Evolutionary conservation across 2,888 invertebrate species (phyloP), one percentile per base, ranked within the genome.

Genomic region (Scelioninae gen. 2): DNA sequence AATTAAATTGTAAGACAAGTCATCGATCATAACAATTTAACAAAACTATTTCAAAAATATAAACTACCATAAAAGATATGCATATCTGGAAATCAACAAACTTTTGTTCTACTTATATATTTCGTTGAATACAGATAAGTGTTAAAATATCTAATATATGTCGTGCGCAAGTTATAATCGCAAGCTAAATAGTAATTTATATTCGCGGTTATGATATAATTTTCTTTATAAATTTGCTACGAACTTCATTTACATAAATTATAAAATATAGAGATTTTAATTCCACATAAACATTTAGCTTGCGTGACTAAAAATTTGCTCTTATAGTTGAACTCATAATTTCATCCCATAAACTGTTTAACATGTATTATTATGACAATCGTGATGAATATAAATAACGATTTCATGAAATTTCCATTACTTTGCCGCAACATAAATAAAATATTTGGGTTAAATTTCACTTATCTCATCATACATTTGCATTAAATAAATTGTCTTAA

Each of bases 201-300:
- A 46, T 35, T 22, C 45, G 4, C 35, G 2, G 35, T 37, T 46
- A 43, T 33, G 45, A 45, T 60, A 37, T 46, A 25, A 60, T 60
- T 60, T 46, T 37, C 16, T n/a, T 19, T 60, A 7, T 45, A 45
- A 58, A 25, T 46, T 37, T 37, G 46, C 37, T 46, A 60, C 16
- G 25, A 37, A 37, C n/a, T 48, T 58, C 19, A 61, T 60, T 48
- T 61, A 41, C 61, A 61, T 61, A 61, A 50, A 61, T 61, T 61
- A 50, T 48, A 41, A 61, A 45, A 61, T 50, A 50, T 39, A 13
- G 19, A 18, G 22, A 60, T 28, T 60, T 48, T 60, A 60, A 60
- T 48, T 37, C n/a, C 60, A 22, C 39, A 60, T 60, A 48, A 60
- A 60, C 48, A 37, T 60, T 60, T 48, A 39, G 25, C 28, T 60